phyloP scores from a whole-genome alignment of 2,113 vertebrate genomes.

The Bos indicus region DNA sequence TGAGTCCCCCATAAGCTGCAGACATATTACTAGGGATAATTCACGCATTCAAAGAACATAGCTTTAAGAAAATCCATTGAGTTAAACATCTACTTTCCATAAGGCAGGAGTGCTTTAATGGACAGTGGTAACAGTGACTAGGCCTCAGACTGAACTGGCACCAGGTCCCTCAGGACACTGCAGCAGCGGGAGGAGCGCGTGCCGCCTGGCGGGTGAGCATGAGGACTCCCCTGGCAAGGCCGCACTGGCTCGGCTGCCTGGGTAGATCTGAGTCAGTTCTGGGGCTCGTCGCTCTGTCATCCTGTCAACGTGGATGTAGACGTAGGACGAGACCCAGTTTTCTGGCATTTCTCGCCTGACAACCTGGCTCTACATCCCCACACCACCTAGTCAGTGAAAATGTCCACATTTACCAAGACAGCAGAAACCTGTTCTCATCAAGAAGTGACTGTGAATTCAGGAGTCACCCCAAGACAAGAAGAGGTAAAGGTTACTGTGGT shows the following conservation, averaged over 20 bases:
- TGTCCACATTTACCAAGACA: background rate
- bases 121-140: background rate
- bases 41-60: background rate
- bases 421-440: background rate
- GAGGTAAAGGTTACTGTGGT: background rate
- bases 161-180: background rate
- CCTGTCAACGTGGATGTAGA: background rate
- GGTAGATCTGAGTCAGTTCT: background rate
- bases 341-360: background rate
- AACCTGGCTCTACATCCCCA: background rate
- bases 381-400: background rate
- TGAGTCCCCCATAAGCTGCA: background rate
- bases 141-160: background rate
- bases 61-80: constrained; percentile 21
- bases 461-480: background rate
- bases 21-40: background rate
- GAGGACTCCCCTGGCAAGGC: background rate
- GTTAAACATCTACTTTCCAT: background rate
- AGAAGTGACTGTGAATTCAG: constrained; percentile 3
- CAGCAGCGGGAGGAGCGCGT: background rate
- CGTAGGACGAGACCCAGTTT: background rate
- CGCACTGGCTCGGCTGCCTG: background rate
- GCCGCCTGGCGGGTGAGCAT: background rate
- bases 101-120: background rate
- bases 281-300: background rate